A percentile compares a stretch with the other conserved stretches of the same genome.
Conservation (phyloP, 2,888 invertebrate genomes). For the Eutolmus rufibarbis region DNA sequence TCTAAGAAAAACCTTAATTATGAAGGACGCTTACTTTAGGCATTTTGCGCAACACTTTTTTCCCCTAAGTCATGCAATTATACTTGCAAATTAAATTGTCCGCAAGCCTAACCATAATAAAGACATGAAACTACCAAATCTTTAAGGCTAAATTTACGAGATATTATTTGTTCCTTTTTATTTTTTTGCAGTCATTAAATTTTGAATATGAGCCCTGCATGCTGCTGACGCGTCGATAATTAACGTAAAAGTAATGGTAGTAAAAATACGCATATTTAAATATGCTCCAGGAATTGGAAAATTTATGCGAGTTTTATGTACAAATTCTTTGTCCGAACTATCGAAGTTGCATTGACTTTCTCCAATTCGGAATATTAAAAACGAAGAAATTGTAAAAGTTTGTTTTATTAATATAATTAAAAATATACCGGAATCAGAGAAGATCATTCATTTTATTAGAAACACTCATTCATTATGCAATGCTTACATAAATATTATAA, state of each 20-base stretch:
- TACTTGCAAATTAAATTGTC: background rate
- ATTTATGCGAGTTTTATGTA: background rate
- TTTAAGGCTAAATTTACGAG: background rate
- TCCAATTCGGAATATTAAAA: background rate
- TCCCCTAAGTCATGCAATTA: background rate
- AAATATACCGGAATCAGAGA: too few species aligned
- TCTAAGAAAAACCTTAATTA: background rate
- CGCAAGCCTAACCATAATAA: background rate
- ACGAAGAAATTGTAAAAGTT: too few species aligned
- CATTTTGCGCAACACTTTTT: background rate
- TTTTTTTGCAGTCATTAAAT: background rate
- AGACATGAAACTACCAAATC: background rate
- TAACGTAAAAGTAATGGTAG: background rate
- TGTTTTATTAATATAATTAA: too few species aligned
- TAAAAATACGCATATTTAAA: background rate
- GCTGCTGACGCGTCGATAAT: background rate
- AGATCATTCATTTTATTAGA: too few species aligned
- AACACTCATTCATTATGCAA: too few species aligned
- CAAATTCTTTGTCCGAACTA: background rate
- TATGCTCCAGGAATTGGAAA: background rate
- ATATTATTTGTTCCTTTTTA: background rate
- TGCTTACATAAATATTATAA: too few species aligned
- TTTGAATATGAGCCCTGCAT: background rate
- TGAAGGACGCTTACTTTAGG: constrained; percentile 6
- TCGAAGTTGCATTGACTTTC: background rate